Conservation (phyloP, 1,140 invertebrate species). For the Rhopalosiphum maidis region DNA sequence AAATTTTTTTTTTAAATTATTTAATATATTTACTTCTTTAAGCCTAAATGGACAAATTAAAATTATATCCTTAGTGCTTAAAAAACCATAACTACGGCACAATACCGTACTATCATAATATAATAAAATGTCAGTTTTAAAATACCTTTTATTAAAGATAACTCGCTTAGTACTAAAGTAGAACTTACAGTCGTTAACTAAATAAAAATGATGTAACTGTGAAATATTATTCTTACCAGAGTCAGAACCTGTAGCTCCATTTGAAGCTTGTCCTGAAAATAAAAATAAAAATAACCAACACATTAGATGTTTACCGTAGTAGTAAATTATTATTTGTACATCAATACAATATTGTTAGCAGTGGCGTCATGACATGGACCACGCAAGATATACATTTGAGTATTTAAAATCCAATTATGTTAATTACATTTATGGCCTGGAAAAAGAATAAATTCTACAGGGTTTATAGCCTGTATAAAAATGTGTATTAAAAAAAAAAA, state of each 20-base stretch:
- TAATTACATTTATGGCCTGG: too few relatives aligned
- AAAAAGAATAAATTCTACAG: too few relatives aligned
- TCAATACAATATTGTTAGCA: background rate
- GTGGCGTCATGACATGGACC: too few relatives aligned
- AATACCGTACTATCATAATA: background rate
- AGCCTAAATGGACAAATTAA: too few relatives aligned
- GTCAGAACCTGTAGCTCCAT: slow-evolving; percentile 45
- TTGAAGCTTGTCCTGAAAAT: slow-evolving; percentile 46
- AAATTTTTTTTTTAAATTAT: too few relatives aligned
- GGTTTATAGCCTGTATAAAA: too few relatives aligned
- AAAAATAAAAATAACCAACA: background rate
- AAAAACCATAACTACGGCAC: too few relatives aligned
- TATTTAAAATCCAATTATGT: too few relatives aligned
- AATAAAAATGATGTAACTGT: background rate
- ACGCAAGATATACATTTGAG: too few relatives aligned
- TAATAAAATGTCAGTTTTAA: background rate
- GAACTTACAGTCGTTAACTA: background rate
- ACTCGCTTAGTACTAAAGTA: background rate
- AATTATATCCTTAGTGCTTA: too few relatives aligned
- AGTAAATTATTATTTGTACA: background rate
- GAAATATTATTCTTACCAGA: slow-evolving; percentile 39
- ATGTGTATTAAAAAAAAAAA: too few relatives aligned
- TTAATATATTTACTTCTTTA: too few relatives aligned
- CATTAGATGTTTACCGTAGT: background rate
- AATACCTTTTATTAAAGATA: background rate